Conservation (phyloP, 2,797 vertebrate species). For the Cyclura pinguis region DNA sequence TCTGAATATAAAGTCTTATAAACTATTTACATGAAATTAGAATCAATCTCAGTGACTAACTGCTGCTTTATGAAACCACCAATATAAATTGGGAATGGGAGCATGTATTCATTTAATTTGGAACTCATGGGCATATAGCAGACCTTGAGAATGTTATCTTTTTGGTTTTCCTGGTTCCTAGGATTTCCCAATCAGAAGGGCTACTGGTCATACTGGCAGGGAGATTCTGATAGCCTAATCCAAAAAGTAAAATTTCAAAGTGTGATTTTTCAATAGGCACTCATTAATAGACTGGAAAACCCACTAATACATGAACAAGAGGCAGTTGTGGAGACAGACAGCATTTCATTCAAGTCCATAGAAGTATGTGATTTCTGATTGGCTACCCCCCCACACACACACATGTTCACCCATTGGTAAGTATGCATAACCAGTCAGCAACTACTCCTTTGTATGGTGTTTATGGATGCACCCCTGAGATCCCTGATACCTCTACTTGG, state of each 20-base stretch:
- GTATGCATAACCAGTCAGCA: neutral
- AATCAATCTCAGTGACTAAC: conserved; percentile 54
- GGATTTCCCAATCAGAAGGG: neutral
- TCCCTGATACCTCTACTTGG: neutral
- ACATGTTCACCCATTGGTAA: neutral
- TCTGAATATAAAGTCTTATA: conserved; percentile 34
- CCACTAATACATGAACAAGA: no score
- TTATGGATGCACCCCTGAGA: neutral
- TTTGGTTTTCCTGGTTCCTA: neutral
- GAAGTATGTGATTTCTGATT: neutral
- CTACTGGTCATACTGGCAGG: neutral
- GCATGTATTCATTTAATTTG: conserved; percentile 10
- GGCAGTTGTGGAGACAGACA: no score
- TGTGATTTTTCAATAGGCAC: no score
- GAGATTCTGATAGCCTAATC: neutral
- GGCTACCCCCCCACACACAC: neutral
- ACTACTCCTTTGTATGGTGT: no score
- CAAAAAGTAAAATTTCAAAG: neutral
- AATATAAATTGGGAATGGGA: conserved; percentile 56
- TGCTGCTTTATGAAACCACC: conserved; percentile 34
- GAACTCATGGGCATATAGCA: neutral
- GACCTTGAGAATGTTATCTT: neutral
- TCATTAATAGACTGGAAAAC: no score
- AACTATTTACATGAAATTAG: conserved; percentile 59
- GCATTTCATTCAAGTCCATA: neutral